These are phyloP conservation scores for Clusia tigrina DNA, from an alignment of 2,888 invertebrate genomes.

Conservation along the genomic window DNA sequence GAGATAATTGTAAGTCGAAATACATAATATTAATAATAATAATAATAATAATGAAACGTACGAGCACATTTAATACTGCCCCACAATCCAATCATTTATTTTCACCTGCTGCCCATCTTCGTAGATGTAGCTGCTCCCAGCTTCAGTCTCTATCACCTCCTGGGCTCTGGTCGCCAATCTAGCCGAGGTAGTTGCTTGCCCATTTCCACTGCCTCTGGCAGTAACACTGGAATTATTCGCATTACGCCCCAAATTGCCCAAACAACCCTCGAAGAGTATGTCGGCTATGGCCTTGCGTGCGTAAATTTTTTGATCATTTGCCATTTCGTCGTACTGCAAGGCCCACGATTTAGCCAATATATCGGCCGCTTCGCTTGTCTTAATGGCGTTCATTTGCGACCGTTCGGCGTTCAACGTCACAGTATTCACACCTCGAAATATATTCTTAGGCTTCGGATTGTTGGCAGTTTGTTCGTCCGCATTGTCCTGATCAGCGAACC, in stretches of 20 bases:
- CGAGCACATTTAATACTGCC: constrained; percentile 5
- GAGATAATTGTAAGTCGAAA: too few relatives aligned
- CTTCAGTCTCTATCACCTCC: too few relatives aligned
- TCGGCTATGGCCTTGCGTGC: constrained; percentile 57
- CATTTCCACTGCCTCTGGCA: too few relatives aligned
- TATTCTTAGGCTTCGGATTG: neutral
- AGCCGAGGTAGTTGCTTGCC: too few relatives aligned
- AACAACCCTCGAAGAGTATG: constrained; percentile 56
- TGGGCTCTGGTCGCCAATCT: too few relatives aligned
- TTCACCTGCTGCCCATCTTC: constrained; percentile 21
- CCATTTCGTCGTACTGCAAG: constrained; percentile 55
- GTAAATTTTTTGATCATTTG: constrained; percentile 49
- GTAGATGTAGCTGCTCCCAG: constrained; percentile 17
- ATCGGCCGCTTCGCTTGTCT: constrained; percentile 46
- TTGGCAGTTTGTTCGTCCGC: too few relatives aligned
- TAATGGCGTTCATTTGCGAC: neutral
- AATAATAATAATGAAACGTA: too few relatives aligned
- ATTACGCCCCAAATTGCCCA: constrained; percentile 51
- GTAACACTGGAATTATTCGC: too few relatives aligned
- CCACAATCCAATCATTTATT: constrained; percentile 16
- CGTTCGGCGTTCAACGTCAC: neutral
- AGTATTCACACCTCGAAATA: neutral
- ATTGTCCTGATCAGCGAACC: neutral
- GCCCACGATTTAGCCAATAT: constrained; percentile 57
- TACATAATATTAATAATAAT: too few relatives aligned